Conservation (phyloP, 2,113 vertebrate species). For the Pachycephala philippinensis region DNA sequence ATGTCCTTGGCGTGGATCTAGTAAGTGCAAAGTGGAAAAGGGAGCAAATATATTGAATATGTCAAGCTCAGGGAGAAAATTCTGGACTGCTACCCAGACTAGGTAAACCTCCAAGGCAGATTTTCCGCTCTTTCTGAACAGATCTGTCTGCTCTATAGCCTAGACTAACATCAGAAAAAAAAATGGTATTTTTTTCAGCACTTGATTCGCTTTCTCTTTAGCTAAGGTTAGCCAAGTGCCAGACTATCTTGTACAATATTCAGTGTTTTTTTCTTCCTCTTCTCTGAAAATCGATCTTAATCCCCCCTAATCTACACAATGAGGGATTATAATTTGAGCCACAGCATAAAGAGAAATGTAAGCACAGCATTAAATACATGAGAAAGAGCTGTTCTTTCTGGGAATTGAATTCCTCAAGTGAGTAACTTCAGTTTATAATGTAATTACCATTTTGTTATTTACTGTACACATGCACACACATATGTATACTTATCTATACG, state of each 20-base stretch:
- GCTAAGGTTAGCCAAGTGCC: background rate
- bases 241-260: background rate
- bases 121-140: background rate
- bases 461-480: rapidly evolving
- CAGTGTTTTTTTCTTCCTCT: background rate
- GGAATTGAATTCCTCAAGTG: background rate
- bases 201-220: background rate
- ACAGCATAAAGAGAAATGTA: background rate
- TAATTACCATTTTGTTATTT: background rate
- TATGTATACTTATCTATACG: rapidly evolving
- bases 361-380: background rate
- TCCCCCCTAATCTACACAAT: background rate
- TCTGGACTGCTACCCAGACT: background rate
- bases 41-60: background rate
- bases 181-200: rapidly evolving
- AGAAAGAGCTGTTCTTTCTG: background rate
- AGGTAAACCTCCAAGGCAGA: background rate
- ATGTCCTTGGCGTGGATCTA: background rate
- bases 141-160: background rate
- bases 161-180: background rate
- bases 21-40: background rate
- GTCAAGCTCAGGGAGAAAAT: background rate
- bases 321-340: background rate
- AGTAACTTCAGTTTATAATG: background rate
- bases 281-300: background rate